Base-by-base conservation (phyloP, 2,797 vertebrate species). In the Argyrosomus regius region DNA sequence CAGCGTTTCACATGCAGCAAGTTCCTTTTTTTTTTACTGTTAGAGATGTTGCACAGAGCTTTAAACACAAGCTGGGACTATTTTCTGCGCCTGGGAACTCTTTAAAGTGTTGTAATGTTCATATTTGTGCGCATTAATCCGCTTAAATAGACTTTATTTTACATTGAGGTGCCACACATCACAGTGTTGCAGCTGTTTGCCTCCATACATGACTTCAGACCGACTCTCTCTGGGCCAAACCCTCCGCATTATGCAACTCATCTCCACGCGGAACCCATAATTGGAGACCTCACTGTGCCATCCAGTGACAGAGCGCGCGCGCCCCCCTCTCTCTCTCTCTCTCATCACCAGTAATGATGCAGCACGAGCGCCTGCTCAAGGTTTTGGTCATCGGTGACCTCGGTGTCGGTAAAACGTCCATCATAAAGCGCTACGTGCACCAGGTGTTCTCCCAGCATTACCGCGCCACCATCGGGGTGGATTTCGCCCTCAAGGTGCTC, bases 401-500 rank as follows among this genome's bases (percentile, higher is more conserved):
- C 13, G 96, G 96, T 0, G 96, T 96, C 5, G 96, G 96, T 0
- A 96, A 96, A 17, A 96, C 96, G 12, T 95, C 95, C 63, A 91
- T 96, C 80, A 96, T 96, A 1, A 95, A 95, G 82, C 94, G 96
- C 10, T 96, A 96, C 84, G 95, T 96, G 39, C 94, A 96, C 74
- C 94, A 95, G 86, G 87, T 96, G 6, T 96, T 95, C 91, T 96
- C 96, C 31, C 95, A 96, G 64, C 95, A 96, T 12, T 96, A 96
- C 89, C 86, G 95, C 0, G 95, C 96, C 69, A 96, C 96, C 60
- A 96, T 96, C 82, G 96, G 96, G 0, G 95, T 96, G 53, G 96
- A 96, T 91, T 96, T 96, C 81, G 94, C 95, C 43, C 92, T 96
- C 56, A 96, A 95, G 79, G 90, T 96, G 31, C 87, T 96, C 24